Evolutionary conservation across 2,888 invertebrate genomes (phyloP).

Genomic region (Creontiades dilutus): DNA sequence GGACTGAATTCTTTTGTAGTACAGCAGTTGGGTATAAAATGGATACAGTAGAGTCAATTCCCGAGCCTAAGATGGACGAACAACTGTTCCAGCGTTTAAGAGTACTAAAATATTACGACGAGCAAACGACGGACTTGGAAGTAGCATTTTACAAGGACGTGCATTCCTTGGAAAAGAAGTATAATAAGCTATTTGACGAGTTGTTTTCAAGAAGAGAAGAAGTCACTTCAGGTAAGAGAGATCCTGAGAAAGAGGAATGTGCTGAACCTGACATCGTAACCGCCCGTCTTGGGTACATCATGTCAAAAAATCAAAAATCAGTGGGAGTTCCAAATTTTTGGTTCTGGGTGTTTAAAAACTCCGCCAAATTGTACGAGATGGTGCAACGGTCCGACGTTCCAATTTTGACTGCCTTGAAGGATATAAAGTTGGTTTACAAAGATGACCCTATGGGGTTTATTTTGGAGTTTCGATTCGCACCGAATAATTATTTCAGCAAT

Average conservation of each 20-base stretch:
- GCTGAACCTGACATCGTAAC: slow-evolving; percentile 53
- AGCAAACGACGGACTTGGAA: slow-evolving; percentile 50
- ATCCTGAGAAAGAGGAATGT: slow-evolving; percentile 47
- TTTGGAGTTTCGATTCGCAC: slow-evolving; percentile 61
- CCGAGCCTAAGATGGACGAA: slow-evolving; percentile 8
- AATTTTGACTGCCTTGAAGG: slow-evolving; percentile 38
- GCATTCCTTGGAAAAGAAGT: slow-evolving; percentile 55
- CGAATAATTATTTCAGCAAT: slow-evolving; percentile 61
- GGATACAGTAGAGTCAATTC: neutral
- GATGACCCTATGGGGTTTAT: slow-evolving; percentile 62
- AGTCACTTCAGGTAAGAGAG: slow-evolving; percentile 59
- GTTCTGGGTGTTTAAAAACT: slow-evolving; percentile 66
- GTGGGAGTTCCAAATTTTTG: slow-evolving; percentile 56
- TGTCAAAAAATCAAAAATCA: slow-evolving; percentile 49
- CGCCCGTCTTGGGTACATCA: slow-evolving; percentile 31
- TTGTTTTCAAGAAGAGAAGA: slow-evolving; percentile 47
- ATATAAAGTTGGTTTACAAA: slow-evolving; percentile 56
- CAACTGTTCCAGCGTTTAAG: neutral
- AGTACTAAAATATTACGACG: slow-evolving; percentile 39
- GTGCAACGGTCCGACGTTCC: slow-evolving; percentile 60
- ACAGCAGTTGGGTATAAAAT: neutral
- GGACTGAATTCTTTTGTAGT: neutral
- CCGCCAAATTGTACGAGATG: slow-evolving; percentile 60
- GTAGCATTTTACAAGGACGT: slow-evolving; percentile 56
- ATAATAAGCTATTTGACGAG: slow-evolving; percentile 53